A percentile compares a stretch with the other conserved stretches of the same genome.
These are phyloP conservation scores for Drosophila demipolita DNA, from an alignment of 2,888 invertebrate species.

Conservation along the genomic window DNA sequence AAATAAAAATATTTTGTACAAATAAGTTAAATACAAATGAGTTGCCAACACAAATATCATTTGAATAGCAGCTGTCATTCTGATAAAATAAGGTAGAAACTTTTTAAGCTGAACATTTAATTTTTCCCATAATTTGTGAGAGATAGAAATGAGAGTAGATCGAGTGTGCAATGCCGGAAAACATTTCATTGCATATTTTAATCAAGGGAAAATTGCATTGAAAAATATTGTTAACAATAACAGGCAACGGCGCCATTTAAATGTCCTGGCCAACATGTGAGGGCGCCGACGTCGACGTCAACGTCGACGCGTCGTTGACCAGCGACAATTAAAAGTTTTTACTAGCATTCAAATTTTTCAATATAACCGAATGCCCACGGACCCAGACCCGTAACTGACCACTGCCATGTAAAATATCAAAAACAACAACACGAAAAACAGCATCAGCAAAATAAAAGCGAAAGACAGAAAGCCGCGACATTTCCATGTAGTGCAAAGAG, in stretches of 20 bases:
- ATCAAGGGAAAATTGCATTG: conserved; percentile 77
- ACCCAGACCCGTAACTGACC: conserved; percentile 67
- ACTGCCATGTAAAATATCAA: conserved; percentile 50
- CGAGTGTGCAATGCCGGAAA: conserved; percentile 53
- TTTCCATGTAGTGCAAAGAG: conserved; percentile 71
- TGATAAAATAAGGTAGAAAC: conserved; percentile 42
- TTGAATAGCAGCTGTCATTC: conserved; percentile 3
- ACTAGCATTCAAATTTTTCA: conserved; percentile 81
- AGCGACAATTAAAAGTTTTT: conserved; percentile 79
- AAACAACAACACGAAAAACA: conserved; percentile 24
- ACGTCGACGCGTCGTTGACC: conserved; percentile 37
- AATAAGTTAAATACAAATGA: conserved; percentile 10
- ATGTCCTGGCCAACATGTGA: conserved; percentile 61
- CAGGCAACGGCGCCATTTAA: conserved; percentile 69
- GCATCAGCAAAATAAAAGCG: conserved; percentile 45
- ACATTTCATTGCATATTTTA: conserved; percentile 78
- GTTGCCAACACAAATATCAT: conserved; percentile 20
- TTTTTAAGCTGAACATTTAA: conserved; percentile 45
- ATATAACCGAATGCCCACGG: conserved; percentile 70
- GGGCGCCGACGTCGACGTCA: conserved; percentile 5
- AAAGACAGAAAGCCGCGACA: conserved; percentile 69
- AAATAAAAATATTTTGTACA: conserved; percentile 3
- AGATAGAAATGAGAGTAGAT: conserved; percentile 32
- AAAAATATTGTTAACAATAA: conserved; percentile 80
- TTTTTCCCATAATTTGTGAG: conserved; percentile 28